Conservation (phyloP, 2,888 invertebrate species). For the Adelognathus sp. region DNA sequence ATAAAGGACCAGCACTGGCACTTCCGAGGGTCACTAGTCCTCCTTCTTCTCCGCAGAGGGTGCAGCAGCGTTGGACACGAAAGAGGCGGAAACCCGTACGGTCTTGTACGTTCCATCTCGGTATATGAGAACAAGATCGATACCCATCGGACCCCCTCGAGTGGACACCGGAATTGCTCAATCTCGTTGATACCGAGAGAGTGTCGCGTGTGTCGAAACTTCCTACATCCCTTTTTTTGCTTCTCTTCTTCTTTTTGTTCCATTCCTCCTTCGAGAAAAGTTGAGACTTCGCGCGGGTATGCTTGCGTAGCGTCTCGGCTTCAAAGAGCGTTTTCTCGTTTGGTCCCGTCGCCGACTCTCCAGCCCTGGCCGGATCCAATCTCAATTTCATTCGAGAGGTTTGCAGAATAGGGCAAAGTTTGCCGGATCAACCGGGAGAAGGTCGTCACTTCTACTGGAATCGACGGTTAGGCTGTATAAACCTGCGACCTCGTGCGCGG, state of each 20-base stretch:
- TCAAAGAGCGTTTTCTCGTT: conserved; percentile 21
- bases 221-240: conserved; percentile 10
- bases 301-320: conserved; percentile 12
- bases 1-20: conserved; percentile 3
- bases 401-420: conserved; percentile 54
- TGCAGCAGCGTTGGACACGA: conserved; percentile 46
- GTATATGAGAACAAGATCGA: conserved; percentile 33
- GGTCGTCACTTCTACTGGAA: conserved; percentile 62
- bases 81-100: conserved; percentile 49
- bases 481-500: conserved; percentile 48
- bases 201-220: conserved; percentile 16
- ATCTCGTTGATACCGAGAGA: conserved; percentile 47
- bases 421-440: conserved; percentile 10
- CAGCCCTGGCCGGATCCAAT: conserved; percentile 70
- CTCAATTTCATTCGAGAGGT: conserved; percentile 71
- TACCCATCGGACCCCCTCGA: conserved; percentile 41
- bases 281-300: conserved; percentile 32
- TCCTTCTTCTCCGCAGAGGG: conserved; percentile 17
- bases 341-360: conserved; percentile 46
- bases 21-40: conserved; percentile 36
- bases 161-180: conserved; percentile 47
- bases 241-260: no score
- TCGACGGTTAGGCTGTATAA: conserved; percentile 47
- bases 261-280: conserved; percentile 33
- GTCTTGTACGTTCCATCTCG: conserved; percentile 31